Percentiles rank a stretch among this genome's conserved stretches.
These are phyloP conservation scores for Mesitornis unicolor DNA, from an alignment of 2,113 vertebrate species.

Conservation along the genomic window DNA sequence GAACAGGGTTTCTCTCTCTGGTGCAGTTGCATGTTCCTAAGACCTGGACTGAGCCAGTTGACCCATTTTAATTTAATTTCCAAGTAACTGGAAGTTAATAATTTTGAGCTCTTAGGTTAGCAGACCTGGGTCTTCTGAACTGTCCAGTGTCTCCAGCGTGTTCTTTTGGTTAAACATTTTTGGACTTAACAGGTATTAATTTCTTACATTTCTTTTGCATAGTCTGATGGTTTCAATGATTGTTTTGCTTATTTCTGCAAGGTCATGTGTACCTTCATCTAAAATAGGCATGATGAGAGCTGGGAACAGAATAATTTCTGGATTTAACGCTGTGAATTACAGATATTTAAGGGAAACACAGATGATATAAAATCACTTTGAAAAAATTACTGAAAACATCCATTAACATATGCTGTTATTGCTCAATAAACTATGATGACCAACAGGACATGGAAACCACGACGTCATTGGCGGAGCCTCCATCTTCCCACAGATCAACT, in stretches of 20 bases:
- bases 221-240: neutral
- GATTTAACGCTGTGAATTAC: neutral
- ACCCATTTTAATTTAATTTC: neutral
- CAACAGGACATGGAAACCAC: neutral
- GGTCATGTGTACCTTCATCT: neutral
- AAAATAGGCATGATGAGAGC: neutral
- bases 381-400: neutral
- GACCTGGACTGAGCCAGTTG: fast-evolving
- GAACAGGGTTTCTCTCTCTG: neutral
- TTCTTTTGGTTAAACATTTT: neutral
- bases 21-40: neutral
- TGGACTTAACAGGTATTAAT: neutral
- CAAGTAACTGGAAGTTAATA: neutral
- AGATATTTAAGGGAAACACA: neutral
- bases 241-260: neutral
- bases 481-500: neutral
- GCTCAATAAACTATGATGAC: neutral
- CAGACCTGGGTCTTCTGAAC: neutral
- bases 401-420: fast-evolving
- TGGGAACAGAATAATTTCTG: neutral
- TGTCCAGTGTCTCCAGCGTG: neutral
- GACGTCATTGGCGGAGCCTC: neutral
- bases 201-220: neutral
- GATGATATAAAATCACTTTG: neutral
- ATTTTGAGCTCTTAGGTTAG: neutral